phyloP scores from a whole-genome alignment of 2,797 vertebrate genomes.

The Synaphobranchus kaupii region DNA sequence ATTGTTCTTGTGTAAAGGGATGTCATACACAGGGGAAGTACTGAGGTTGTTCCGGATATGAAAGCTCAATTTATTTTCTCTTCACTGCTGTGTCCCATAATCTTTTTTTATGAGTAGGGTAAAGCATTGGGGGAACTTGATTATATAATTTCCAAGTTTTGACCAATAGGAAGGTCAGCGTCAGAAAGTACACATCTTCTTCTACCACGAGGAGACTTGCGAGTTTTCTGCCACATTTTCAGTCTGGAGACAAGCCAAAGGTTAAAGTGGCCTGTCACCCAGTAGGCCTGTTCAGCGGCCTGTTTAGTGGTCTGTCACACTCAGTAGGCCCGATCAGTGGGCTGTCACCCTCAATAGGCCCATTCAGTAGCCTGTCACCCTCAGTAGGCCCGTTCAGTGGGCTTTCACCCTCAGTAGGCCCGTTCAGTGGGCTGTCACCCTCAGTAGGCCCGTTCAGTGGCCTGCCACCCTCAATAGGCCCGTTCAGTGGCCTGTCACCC shows the following conservation, averaged over 20 bases:
- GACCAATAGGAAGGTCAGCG: background rate
- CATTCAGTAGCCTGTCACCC: background rate
- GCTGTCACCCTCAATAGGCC: background rate
- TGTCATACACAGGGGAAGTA: background rate
- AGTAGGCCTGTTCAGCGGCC: background rate
- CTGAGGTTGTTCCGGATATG: background rate
- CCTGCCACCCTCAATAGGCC: background rate
- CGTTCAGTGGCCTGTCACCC: background rate
- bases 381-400: background rate
- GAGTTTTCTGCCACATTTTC: background rate
- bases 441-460: background rate
- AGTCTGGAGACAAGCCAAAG: background rate
- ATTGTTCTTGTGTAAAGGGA: background rate
- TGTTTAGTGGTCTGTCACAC: background rate
- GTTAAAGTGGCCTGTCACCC: background rate
- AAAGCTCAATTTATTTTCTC: background rate
- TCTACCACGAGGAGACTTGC: background rate
- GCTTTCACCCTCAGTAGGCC: background rate
- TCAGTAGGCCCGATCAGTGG: background rate
- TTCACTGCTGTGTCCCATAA: background rate
- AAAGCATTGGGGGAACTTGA: background rate
- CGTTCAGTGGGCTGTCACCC: background rate
- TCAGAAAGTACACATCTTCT: background rate
- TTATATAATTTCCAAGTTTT: background rate
- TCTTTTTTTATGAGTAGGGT: background rate